Evolutionary conservation across 2,113 vertebrate species (phyloP).

Genomic region (Austrofundulus limnaeus): DNA sequence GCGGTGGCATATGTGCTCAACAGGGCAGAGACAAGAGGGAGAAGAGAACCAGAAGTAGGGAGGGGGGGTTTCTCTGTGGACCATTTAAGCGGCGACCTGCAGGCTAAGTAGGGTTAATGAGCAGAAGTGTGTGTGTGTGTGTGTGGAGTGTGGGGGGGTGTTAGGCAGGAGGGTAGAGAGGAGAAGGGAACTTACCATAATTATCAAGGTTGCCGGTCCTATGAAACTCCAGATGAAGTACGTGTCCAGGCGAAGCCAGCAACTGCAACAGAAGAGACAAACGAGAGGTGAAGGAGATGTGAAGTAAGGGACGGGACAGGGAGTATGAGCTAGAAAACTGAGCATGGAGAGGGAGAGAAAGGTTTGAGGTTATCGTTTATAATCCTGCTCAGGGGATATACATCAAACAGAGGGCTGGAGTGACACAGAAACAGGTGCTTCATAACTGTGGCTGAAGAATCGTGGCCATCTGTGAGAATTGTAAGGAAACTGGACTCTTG

Average conservation of each 20-base stretch:
- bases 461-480: slow-evolving; percentile 77
- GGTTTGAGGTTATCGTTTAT: slow-evolving; percentile 66
- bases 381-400: slow-evolving; percentile 72
- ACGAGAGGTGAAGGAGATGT: slow-evolving; percentile 19
- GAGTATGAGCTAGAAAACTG: slow-evolving; percentile 15
- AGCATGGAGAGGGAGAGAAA: slow-evolving; percentile 16
- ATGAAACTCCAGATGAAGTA: slow-evolving; percentile 99
- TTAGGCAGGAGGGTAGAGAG: not conserved
- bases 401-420: slow-evolving; percentile 74
- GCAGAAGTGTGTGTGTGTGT: slow-evolving; percentile 18
- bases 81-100: slow-evolving; percentile 81
- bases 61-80: slow-evolving; percentile 58
- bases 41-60: slow-evolving; percentile 35
- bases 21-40: slow-evolving; percentile 73
- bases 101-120: slow-evolving; percentile 87
- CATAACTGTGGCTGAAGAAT: slow-evolving; percentile 78
- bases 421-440: slow-evolving; percentile 83
- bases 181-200: slow-evolving; percentile 89
- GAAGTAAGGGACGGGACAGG: slow-evolving; percentile 18
- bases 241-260: slow-evolving; percentile 98
- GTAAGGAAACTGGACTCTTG: slow-evolving; percentile 60
- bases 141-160: not conserved
- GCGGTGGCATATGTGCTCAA: slow-evolving; percentile 69
- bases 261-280: slow-evolving; percentile 86
- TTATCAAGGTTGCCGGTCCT: slow-evolving; percentile 98